Evolutionary conservation across 2,113 vertebrate species (phyloP).

Genomic region (Pelmatolapia mariae): DNA sequence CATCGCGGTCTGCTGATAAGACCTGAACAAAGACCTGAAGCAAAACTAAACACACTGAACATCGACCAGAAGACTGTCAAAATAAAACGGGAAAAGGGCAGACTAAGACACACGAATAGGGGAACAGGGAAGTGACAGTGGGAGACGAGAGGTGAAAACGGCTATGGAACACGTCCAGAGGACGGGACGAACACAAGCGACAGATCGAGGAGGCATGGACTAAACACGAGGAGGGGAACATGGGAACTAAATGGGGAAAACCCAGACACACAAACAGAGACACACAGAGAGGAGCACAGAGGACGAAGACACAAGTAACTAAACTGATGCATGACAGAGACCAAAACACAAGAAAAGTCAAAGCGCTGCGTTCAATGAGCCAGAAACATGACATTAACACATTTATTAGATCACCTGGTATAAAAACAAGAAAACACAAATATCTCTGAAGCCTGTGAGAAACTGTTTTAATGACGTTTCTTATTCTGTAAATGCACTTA

Average conservation of each 20-base stretch:
- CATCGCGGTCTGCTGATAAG: no score
- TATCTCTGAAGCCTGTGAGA: neutral
- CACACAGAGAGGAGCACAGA: neutral
- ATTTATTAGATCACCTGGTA: neutral
- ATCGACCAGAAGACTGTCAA: neutral
- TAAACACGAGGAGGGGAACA: neutral
- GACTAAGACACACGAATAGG: neutral
- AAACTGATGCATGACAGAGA: neutral
- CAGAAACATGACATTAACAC: neutral
- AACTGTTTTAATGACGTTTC: neutral
- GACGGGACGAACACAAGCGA: rapidly evolving
- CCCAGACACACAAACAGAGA: neutral
- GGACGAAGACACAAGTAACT: neutral
- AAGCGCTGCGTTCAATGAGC: rapidly evolving
- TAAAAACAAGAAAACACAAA: neutral
- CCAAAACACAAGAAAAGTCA: neutral
- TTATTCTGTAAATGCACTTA: neutral
- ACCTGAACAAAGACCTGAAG: no score
- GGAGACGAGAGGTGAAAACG: neutral
- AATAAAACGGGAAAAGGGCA: neutral
- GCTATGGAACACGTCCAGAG: neutral
- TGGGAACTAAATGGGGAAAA: neutral
- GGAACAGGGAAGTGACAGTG: neutral
- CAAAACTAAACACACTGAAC: neutral
- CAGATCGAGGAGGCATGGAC: neutral